These are phyloP conservation scores for Cettia cetti DNA, from an alignment of 2,113 vertebrate genomes.

Conservation along the genomic window DNA sequence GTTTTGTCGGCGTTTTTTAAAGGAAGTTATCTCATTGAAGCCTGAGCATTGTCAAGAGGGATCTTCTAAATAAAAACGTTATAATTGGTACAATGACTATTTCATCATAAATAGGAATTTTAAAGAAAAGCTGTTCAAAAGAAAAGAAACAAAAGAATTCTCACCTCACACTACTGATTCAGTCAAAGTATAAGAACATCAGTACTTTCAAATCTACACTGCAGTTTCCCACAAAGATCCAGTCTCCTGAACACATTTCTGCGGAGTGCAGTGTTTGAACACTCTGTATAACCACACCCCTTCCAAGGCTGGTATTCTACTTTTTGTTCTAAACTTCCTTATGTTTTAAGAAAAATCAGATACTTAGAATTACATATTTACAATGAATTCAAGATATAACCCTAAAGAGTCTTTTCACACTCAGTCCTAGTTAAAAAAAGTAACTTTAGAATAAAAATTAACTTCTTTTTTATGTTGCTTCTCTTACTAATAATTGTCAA, in stretches of 20 bases:
- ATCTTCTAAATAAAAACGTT: background rate
- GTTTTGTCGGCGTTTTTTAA: accelerated
- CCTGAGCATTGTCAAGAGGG: background rate
- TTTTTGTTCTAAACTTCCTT: background rate
- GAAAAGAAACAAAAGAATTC: background rate
- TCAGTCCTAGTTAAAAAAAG: background rate
- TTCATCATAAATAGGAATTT: background rate
- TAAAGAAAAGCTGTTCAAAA: background rate
- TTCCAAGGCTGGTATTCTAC: background rate
- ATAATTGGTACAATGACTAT: background rate
- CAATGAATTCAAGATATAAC: background rate
- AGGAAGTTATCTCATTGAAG: background rate
- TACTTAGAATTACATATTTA: background rate
- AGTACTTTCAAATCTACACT: background rate
- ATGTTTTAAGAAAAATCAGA: background rate
- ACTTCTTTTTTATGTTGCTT: background rate
- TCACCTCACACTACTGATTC: background rate
- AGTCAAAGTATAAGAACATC: background rate
- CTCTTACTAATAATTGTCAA: background rate
- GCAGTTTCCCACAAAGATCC: background rate
- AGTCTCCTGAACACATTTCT: background rate
- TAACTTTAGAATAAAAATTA: background rate
- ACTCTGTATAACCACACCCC: background rate
- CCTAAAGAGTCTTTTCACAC: background rate
- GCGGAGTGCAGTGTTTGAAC: background rate